Evolutionary conservation across 2,797 vertebrate genomes (phyloP).

Genomic region (Enteromius argenteus): DNA sequence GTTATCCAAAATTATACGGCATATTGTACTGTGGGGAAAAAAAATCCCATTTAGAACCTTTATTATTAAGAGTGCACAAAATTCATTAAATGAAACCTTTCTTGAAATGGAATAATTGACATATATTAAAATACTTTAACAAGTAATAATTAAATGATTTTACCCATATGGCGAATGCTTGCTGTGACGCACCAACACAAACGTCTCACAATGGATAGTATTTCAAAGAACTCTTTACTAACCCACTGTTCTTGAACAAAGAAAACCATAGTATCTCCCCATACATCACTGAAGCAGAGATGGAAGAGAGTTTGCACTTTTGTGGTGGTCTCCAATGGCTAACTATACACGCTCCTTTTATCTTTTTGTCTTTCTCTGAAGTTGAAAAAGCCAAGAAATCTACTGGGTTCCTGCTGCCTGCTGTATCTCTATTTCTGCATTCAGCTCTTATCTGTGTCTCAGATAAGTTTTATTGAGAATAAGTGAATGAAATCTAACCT

Average conservation of each 20-base stretch:
- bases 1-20: not conserved
- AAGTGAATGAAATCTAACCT: slow-evolving; percentile 52
- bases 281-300: slow-evolving; percentile 20
- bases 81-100: not conserved
- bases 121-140: not conserved
- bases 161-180: not conserved
- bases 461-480: slow-evolving; percentile 53
- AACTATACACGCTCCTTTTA: slow-evolving; percentile 18
- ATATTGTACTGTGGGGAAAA: not conserved
- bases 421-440: slow-evolving; percentile 17
- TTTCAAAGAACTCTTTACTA: not conserved
- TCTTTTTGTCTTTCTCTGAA: slow-evolving; percentile 27
- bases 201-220: not conserved
- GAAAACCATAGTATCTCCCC: slow-evolving; percentile 6
- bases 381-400: slow-evolving; percentile 33
- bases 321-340: slow-evolving; percentile 20
- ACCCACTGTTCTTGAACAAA: slow-evolving; percentile 14
- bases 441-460: slow-evolving; percentile 44
- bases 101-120: not conserved
- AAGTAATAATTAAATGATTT: not conserved
- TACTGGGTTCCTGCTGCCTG: slow-evolving; percentile 18
- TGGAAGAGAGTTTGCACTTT: slow-evolving; percentile 16
- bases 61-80: not conserved
- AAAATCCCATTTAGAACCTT: not conserved
- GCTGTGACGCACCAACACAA: not conserved